Evolutionary conservation across 2,113 vertebrate genomes (phyloP).

Genomic region (Mugil cephalus): DNA sequence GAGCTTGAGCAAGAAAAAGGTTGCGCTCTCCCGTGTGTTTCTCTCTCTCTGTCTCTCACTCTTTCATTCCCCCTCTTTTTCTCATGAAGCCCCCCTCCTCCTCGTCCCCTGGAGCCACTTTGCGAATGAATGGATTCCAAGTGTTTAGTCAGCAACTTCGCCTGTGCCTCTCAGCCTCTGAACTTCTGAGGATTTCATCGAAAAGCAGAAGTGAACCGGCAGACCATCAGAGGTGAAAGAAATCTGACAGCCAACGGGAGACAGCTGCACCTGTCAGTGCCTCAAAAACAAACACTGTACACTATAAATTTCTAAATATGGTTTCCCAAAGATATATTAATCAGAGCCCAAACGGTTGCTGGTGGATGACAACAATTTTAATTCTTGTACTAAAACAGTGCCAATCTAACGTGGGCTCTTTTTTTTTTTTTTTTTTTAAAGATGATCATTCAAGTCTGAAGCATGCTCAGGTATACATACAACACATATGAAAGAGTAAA

Average conservation of each 20-base stretch:
- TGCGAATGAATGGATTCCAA: constrained; percentile 95
- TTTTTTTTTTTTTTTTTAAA: too few species aligned
- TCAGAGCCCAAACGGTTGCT: too few species aligned
- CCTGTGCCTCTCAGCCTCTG: constrained; percentile 50
- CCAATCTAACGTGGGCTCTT: too few species aligned
- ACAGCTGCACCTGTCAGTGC: neutral
- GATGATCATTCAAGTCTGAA: too few species aligned
- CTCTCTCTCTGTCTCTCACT: constrained; percentile 68
- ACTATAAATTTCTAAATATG: too few species aligned
- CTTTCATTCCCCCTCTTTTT: constrained; percentile 72
- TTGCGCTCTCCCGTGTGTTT: constrained; percentile 85
- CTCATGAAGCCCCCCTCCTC: constrained; percentile 58
- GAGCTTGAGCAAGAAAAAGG: constrained; percentile 97
- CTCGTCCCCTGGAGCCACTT: constrained; percentile 86
- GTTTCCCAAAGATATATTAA: too few species aligned
- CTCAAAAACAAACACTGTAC: neutral
- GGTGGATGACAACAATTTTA: too few species aligned
- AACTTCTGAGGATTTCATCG: constrained; percentile 50
- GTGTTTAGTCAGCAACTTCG: constrained; percentile 93
- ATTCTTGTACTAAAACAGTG: too few species aligned
- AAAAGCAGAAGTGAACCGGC: constrained; percentile 1
- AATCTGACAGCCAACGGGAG: neutral
- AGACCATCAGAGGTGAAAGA: neutral
- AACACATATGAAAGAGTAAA: too few species aligned
- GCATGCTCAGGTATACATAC: too few species aligned